Evolutionary conservation across 2,113 vertebrate species (phyloP), one percentile per base, ranked within the genome.

Genomic region (Carettochelys insculpta): DNA sequence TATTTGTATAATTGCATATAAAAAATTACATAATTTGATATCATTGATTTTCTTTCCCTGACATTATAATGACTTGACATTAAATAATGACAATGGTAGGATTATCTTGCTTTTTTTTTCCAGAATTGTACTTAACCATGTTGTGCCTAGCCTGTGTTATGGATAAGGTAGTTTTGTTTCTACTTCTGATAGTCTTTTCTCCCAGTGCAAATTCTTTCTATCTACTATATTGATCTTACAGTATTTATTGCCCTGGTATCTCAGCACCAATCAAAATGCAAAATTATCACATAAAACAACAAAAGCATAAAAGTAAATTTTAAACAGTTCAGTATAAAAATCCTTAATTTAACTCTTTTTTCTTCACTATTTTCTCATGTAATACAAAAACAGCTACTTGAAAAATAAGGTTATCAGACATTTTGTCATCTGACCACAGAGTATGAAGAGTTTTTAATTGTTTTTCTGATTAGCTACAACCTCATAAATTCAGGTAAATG

Each of bases 381-480:
- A 89, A 84, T 95, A 83, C 78, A 92, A 92, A 91, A 92, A 45
- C 71, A 88, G 82, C 20, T 38, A 80, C 91, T 89, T 85, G 52
- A 52, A 90, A 92, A 92, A 2, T 41, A 41, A 68, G 77, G 58
- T 80, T 79, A 87, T 94, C 91, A 87, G 92, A 94, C 95, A 87
- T 95, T 95, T 90, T 92, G 85, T 96, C 96, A 95, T 95, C 92
- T 96, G 93, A 81, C 93, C 73, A 58, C 45, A 25, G 77, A 38
- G 82, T 96, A 88, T 93, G 86, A 94, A 95, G 92, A 92, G 68
- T 31, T 90, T 87, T 90, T 68, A 95, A 94, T 95, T 96, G 65
- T 96, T 97, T 97, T 96, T 94, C 84, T 95, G 92, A 96, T 96
- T 97, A 96, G 84, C 90, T 90, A 86, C 93, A 93, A 68, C 65